phyloP scores from a whole-genome alignment of 2,888 invertebrate genomes.

The Drosophila flavopinicola region DNA sequence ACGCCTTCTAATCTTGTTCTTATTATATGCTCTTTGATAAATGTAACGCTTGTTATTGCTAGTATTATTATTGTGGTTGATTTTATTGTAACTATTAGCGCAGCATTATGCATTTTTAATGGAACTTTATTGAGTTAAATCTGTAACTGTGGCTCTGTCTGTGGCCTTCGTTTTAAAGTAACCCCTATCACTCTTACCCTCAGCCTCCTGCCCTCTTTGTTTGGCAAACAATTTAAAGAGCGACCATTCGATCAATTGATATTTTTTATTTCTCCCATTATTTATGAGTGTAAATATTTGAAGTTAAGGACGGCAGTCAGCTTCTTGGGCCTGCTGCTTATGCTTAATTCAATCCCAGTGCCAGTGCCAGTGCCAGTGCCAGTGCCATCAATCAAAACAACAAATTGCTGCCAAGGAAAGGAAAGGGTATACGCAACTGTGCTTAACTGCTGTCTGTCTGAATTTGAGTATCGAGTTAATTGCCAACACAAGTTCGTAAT shows the following conservation, averaged over 20 bases:
- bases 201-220: conserved; percentile 4
- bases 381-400: conserved; percentile 66
- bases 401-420: conserved; percentile 50
- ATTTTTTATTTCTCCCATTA: conserved; percentile 33
- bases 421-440: conserved; percentile 23
- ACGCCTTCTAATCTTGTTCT: conserved; percentile 48
- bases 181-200: conserved; percentile 29
- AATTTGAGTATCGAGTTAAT: conserved; percentile 62
- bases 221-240: conserved; percentile 44
- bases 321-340: conserved; percentile 4
- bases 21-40: conserved; percentile 12
- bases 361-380: too few species aligned
- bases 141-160: conserved; percentile 50
- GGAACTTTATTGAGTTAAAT: conserved; percentile 68
- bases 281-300: conserved; percentile 76
- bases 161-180: conserved; percentile 54
- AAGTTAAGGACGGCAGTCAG: conserved; percentile 45
- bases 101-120: conserved; percentile 64
- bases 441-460: conserved; percentile 10
- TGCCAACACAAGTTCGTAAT: conserved; percentile 71
- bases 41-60: conserved; percentile 20
- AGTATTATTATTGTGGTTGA: conserved; percentile 43
- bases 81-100: conserved; percentile 73
- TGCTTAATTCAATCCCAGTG: conserved; percentile 43
- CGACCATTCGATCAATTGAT: conserved; percentile 65